These are phyloP conservation scores for Semnornis frantzii DNA, from an alignment of 2,113 vertebrate species.

Conservation along the genomic window DNA sequence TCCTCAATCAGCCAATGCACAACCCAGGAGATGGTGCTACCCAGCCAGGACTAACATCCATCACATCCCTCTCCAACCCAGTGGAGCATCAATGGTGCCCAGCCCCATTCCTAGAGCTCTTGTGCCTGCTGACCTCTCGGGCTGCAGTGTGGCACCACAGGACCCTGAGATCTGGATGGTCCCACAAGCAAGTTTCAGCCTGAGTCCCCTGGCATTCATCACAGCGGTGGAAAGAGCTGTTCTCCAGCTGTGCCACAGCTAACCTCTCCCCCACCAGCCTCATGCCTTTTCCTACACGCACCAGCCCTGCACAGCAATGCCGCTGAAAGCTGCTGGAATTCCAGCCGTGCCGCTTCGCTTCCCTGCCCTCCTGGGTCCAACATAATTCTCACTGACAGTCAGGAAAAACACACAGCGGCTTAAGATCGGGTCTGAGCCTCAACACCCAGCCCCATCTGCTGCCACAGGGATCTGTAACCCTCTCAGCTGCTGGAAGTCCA, in stretches of 20 bases:
- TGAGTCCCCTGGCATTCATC: accelerated
- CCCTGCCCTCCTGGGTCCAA: neutral
- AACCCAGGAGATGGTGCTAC: accelerated
- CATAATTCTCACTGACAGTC: neutral
- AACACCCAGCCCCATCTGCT: neutral
- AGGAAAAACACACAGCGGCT: neutral
- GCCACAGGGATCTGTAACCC: neutral
- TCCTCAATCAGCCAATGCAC: neutral
- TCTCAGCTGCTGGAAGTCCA: neutral
- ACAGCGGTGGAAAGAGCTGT: neutral
- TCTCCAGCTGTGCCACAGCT: neutral
- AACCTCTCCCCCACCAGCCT: neutral
- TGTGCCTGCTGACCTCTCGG: neutral
- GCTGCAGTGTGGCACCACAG: neutral
- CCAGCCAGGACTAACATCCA: neutral
- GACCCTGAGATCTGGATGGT: accelerated
- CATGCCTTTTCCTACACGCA: neutral
- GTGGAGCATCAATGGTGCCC: neutral
- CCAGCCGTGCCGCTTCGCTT: neutral
- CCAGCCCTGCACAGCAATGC: neutral
- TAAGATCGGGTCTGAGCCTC: neutral
- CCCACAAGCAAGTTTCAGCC: neutral
- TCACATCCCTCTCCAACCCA: neutral
- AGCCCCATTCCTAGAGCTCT: neutral
- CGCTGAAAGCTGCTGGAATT: neutral